Evolutionary conservation across 2,888 invertebrate genomes (phyloP).

Genomic region (Ptycholaimellus sp.): DNA sequence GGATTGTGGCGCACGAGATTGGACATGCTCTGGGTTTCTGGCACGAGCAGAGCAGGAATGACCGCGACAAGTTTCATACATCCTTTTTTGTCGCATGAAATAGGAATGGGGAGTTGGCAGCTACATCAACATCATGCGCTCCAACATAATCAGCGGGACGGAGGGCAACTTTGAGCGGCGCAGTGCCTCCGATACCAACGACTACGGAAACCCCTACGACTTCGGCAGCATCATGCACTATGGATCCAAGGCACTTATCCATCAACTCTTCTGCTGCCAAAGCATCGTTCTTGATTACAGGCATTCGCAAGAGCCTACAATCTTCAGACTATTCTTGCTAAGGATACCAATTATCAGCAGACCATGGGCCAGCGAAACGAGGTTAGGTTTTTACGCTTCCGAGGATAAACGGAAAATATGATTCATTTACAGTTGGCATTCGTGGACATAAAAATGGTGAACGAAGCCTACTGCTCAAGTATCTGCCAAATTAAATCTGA

Average conservation of each 20-base stretch:
- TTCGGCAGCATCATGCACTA: conserved; percentile 15
- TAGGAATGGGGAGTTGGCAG: too few species aligned
- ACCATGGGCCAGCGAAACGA: conserved; percentile 15
- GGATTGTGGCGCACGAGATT: conserved; percentile 20
- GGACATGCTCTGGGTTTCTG: conserved; percentile 20
- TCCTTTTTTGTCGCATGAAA: too few species aligned
- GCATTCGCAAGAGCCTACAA: conserved; percentile 14
- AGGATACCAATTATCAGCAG: conserved; percentile 14
- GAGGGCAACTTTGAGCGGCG: conserved; percentile 14
- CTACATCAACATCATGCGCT: conserved; percentile 14
- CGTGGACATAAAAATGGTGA: conserved; percentile 14
- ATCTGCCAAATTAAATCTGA: background rate
- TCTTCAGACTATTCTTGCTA: conserved; percentile 13
- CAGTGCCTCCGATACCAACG: conserved; percentile 9
- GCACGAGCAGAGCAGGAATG: conserved; percentile 20
- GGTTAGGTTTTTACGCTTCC: too few species aligned
- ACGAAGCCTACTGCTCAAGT: conserved; percentile 11
- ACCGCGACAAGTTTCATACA: conserved; percentile 16
- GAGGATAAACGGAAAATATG: too few species aligned
- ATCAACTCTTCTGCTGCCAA: background rate
- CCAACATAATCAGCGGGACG: conserved; percentile 11
- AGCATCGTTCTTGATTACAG: conserved; percentile 6
- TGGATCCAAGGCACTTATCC: conserved; percentile 8
- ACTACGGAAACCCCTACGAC: conserved; percentile 12
- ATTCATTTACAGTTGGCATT: too few species aligned